Evolutionary conservation across 1,140 invertebrate genomes (phyloP), one percentile per base, ranked within the genome.

Genomic region (Meloidogyne floridensis): DNA sequence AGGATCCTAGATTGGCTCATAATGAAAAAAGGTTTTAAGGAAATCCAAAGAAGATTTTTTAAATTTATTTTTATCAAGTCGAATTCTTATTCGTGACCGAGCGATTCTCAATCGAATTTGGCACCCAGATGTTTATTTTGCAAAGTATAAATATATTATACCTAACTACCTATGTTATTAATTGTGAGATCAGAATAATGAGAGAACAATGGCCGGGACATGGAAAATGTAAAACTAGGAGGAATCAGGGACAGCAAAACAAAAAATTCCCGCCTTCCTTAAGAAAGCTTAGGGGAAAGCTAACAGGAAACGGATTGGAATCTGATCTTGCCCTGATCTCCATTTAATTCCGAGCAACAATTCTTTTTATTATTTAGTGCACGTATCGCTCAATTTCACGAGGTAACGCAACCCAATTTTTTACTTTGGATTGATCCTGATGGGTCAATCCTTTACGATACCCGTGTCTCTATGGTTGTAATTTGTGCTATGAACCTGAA

Each of bases 61-160:
- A 7, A 65, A 43, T 65, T 47, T 18, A 18, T 77, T 13, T 69
- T 13, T 43, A 15, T 91, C 91, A 6, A 90, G 92, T 82, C 89
- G 92, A 2, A 86, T 93, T 13, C 92, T 93, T 82, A 87, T 93
- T 6, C 92, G 92, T 82, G 92, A 93, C 85, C 91, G 91, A 3
- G 91, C 91, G 75, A 86, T 93, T 69, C 92, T 93, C 2, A 84
- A 91, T 69, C 43, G 70, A 59, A 89, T 88, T 88, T 88, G 88
- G 88, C 85, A 84, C 75, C 88, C 88, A 18, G 89, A 89, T 80
- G 83, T 90, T n/a, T 89, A 90, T 70, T 90, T 90, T 83, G 89
- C 89, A 53, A 32, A 88, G 88, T 84, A 59, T 9, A 32, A 32
- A 32, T 32, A 32, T 32, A 32, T 32, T 32, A 32, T 32, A 32